Evolutionary conservation across 1,140 invertebrate genomes (phyloP), one percentile per base, ranked within the genome.

Genomic region (Zaprionus vittiger): DNA sequence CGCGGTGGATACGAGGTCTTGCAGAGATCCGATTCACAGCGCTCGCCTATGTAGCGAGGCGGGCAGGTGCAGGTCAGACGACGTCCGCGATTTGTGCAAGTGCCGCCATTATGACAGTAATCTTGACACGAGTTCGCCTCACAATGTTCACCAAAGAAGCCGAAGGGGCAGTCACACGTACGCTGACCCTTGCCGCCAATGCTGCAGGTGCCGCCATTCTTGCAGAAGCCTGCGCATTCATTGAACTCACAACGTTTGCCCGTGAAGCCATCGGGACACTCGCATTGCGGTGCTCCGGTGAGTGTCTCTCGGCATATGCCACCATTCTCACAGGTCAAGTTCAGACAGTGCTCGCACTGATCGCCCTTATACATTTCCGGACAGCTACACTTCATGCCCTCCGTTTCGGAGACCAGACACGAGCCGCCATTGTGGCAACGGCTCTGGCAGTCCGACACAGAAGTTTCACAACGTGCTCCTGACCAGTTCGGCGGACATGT

Each of bases 381-480:
- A 38, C 92, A 93, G n/a, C 69, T 85, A 37, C 92, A 93, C 52
- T 85, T 92, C 82, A 91, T 92, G 60, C 82, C 85, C 22, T 89
- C 84, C 54, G 75, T 77, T 7, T 91, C 81, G 14, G 77, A 79
- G 12, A 92, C 80, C 9, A 91, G 54, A 20, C 92, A 93, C 0
- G 82, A 81, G 5, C 92, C 92, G 1, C 92, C 92, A 62, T 93
- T 93, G 56, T 91, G 91, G 41, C 92, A 93, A 26, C 85, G 86
- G 24, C 85, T 92, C 60, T 93, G 91, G 79, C 95, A 95, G 41
- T 93, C 89, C 4, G 93, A 91, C 14, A 94, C 92, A 2, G 93
- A 94, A 17, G 89, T 94, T 91, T 96, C 95, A 91, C 96, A 97
- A 4, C 95, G 93, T 41, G 94, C 93, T 5, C 96, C 96, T 1